Percentiles rank a stretch among this genome's conserved stretches.
phyloP scores from a whole-genome alignment of 2,888 invertebrate species.

The Leptinotarsa haldemani region DNA sequence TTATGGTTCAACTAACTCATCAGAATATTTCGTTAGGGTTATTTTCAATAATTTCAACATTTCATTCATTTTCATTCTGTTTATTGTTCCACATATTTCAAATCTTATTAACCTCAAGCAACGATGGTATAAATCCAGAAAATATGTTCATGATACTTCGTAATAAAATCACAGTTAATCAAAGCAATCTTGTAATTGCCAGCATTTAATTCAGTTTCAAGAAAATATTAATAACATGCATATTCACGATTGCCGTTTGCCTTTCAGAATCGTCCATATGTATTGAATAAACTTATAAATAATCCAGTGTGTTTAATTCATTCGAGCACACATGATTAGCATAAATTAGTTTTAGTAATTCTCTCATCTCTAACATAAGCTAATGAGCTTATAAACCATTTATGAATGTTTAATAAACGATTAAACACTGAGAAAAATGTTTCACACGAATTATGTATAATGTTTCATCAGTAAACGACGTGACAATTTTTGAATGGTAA shows the following conservation, averaged over 20 bases:
- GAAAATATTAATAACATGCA: background rate
- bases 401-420: background rate
- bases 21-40: no score
- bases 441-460: conserved; percentile 36
- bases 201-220: background rate
- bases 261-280: background rate
- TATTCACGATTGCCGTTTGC: background rate
- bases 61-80: no score
- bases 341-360: conserved; percentile 6
- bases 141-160: background rate
- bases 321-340: conserved; percentile 5
- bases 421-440: background rate
- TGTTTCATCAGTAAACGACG: background rate
- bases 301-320: conserved; percentile 4
- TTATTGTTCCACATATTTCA: no score
- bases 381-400: conserved; percentile 12
- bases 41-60: no score
- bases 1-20: no score
- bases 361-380: background rate
- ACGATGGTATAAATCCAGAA: background rate
- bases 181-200: background rate
- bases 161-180: background rate
- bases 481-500: background rate
- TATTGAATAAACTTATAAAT: conserved; percentile 8
- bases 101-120: no score